Base-by-base conservation (phyloP, 2,888 invertebrate species). In the Anarsia innoxiella region DNA sequence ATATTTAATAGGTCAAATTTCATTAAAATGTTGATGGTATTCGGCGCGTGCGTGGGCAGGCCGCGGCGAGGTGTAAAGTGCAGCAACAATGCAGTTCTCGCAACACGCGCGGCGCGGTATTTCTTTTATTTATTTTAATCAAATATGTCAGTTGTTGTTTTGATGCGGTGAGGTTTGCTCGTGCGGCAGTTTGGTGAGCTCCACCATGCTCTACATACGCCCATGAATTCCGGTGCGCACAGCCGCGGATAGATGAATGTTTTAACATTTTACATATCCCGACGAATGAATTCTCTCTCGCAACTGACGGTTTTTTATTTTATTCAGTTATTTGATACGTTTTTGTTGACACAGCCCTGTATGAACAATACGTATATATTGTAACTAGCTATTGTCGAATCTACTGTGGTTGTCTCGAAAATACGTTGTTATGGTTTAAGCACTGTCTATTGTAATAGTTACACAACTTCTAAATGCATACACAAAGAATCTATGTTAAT, bases 261-360 rank as follows among this genome's bases (percentile, higher is more conserved):
- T 78, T 80, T 74, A 76, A 77, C 72, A 77, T 82, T 82, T 80
- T 79, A 79, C 77, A 80, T 75, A 77, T 75, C 73, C 74, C 66
- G 15, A 69, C 75, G 70, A 78, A 78, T 76, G 77, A 73, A 79
- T 78, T 74, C 66, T 66, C 66, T 68, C 58, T 64, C 63, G 57
- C 63, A 56, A 55, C 65, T 63, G 66, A 64, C 67, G 59, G 59
- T 57, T 74, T 75, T 41, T 65, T 60, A 65, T 75, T 73, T 71
- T 66, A 69, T 69, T 66, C 57, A 60, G 64, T 71, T 75, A 72
- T 74, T 72, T 73, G 66, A 71, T 75, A 63, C 59, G 59, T 71
- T 77, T 75, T 73, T 69, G 60, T 68, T 73, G 66, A 63, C 56
- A 55, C 48, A 53, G 42, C 46, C 40, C 53, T 45, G 39, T 59